Base-by-base conservation (phyloP, 2,797 vertebrate genomes). In the Gymnothorax javanicus region DNA sequence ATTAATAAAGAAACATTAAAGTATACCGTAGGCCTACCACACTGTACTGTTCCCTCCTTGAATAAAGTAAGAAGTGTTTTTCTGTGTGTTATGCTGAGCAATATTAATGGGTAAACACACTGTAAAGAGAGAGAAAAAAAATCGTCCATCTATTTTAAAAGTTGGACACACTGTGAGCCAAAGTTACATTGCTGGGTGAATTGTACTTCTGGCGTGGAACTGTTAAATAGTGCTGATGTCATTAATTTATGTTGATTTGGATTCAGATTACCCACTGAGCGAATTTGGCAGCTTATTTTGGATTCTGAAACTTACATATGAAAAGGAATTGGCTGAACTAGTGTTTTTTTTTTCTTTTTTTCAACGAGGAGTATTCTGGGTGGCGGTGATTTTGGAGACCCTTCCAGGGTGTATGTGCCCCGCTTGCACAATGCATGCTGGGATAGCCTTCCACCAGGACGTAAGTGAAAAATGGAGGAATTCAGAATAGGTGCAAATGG, bases 171-270 rank as follows among this genome's bases (percentile, higher is more conserved):
- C 11, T 27, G 69, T 20, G 27, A 27, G 27, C 23, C 67, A 69
- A 12, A 69, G 60, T n/a, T 73, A 73, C 27, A 33, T 7, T 69
- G n/a, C n/a, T 4, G 23, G 62, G 23, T n/a, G 8, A 23, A 23
- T 23, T 67, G 62, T n/a, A 67, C n/a, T 67, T 67, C 62, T 33
- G 4, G 27, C 4, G 11, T 4, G 33, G 69, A 3, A 33, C 33
- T 73, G 25, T 73, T 33, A 73, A 73, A 73, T 73, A 73, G n/a
- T 73, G n/a, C 27, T 73, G 69, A 73, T 73, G 33, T 73, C 27
- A 27, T 62, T 17, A 13, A 20, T 73, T 73, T 33, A 73, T 73
- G 62, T 67, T 67, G 62, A 67, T 73, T n/a, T 33, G 69, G 69
- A 73, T 73, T 73, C 69, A 33, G 27, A 33, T 33, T 73, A 33